phyloP scores from a whole-genome alignment of 2,888 invertebrate genomes.

The Drosophila stalkeri region DNA sequence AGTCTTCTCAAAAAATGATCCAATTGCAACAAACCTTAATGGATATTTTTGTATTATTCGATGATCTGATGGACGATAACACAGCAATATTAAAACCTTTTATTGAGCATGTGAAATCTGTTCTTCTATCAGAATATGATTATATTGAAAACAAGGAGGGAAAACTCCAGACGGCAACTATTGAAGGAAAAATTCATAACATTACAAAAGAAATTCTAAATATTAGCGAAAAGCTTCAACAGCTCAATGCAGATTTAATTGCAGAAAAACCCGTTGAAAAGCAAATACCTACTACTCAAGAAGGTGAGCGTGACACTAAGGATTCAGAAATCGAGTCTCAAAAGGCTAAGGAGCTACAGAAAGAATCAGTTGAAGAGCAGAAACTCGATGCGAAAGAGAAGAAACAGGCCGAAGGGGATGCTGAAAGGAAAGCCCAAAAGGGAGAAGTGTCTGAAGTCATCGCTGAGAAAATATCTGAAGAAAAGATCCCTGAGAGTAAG shows the following conservation, averaged over 20 bases:
- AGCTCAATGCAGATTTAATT: neutral
- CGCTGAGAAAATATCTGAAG: no score
- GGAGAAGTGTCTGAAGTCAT: neutral
- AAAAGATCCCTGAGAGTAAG: no score
- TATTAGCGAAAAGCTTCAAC: conserved; percentile 47
- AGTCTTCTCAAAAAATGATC: conserved; percentile 72
- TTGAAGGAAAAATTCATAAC: conserved; percentile 39
- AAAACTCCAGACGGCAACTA: conserved; percentile 22
- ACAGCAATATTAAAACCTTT: conserved; percentile 20
- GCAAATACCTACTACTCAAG: neutral
- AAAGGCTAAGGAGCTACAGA: neutral
- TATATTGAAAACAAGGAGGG: conserved; percentile 55
- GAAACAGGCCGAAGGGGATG: neutral
- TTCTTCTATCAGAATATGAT: conserved; percentile 55
- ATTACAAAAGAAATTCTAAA: conserved; percentile 43
- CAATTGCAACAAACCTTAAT: conserved; percentile 76
- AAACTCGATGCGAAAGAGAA: neutral
- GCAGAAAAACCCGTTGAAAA: neutral
- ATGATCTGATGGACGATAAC: conserved; percentile 65
- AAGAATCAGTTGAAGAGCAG: neutral
- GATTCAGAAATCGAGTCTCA: conserved; percentile 9
- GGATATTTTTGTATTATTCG: conserved; percentile 76
- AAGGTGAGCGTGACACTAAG: neutral
- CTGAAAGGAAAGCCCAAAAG: neutral
- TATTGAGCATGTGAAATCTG: conserved; percentile 55